Conservation (phyloP, 2,888 invertebrate genomes). For the Eupithecia subumbrata region DNA sequence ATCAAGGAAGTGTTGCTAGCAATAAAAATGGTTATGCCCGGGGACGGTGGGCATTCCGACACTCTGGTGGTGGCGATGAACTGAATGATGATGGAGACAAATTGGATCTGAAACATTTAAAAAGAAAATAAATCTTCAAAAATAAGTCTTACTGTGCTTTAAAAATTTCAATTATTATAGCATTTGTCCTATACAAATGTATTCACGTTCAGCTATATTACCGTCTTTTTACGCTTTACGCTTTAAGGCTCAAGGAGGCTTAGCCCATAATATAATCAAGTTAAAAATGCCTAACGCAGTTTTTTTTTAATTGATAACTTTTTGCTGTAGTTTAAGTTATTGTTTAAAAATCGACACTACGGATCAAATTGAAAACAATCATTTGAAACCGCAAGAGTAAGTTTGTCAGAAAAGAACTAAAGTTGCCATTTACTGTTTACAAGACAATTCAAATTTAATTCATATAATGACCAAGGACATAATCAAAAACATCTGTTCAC, state of each 20-base stretch:
- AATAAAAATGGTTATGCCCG: slow-evolving; percentile 82
- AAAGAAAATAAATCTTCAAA: neutral
- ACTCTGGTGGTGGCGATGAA: slow-evolving; percentile 73
- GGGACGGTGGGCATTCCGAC: slow-evolving; percentile 85
- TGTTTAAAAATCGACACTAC: neutral
- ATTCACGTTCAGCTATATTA: no score
- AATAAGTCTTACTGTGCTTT: neutral
- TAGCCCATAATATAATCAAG: no score
- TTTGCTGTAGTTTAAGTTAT: no score
- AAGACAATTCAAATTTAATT: neutral
- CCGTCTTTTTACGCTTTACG: no score
- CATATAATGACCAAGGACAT: neutral
- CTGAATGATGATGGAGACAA: slow-evolving; percentile 85
- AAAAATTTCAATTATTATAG: neutral
- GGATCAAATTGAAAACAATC: neutral
- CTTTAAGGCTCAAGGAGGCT: no score
- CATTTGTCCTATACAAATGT: no score
- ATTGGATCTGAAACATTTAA: slow-evolving; percentile 83
- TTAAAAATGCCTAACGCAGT: no score
- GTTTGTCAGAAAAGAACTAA: neutral
- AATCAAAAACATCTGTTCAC: slow-evolving; percentile 41
- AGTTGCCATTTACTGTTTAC: neutral
- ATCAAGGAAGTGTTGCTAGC: slow-evolving; percentile 83
- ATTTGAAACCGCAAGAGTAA: neutral
- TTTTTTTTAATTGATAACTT: no score